Conservation (phyloP, 2,888 invertebrate genomes). For the Microdon myrmicae region DNA sequence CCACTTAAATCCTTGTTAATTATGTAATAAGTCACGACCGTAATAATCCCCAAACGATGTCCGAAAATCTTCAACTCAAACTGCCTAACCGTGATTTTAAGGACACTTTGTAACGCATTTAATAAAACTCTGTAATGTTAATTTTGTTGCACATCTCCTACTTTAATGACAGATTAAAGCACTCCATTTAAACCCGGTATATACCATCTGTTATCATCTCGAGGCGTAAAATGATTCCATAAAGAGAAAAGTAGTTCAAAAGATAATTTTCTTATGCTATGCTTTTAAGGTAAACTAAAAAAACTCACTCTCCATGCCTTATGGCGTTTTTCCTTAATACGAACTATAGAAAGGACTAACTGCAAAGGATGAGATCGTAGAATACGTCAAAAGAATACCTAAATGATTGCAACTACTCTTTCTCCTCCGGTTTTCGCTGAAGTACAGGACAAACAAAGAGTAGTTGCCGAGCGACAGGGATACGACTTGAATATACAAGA, state of each 20-base stretch:
- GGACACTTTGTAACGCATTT: no score
- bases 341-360: slow-evolving; percentile 34
- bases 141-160: no score
- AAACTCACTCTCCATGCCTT: slow-evolving; percentile 30
- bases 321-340: slow-evolving; percentile 26
- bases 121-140: no score
- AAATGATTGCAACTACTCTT: slow-evolving; percentile 3
- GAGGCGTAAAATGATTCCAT: slow-evolving; percentile 18
- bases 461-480: slow-evolving; percentile 6
- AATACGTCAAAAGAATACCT: slow-evolving; percentile 3
- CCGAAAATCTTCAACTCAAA: no score
- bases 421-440: not conserved
- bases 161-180: no score
- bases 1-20: no score
- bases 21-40: no score
- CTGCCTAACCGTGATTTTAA: no score
- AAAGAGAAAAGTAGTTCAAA: slow-evolving; percentile 28
- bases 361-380: not conserved
- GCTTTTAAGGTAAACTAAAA: slow-evolving; percentile 7
- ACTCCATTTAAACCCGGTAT: no score
- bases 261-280: slow-evolving; percentile 34
- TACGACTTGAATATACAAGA: slow-evolving; percentile 43
- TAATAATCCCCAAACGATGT: no score
- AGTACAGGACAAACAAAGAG: not conserved
- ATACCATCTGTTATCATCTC: no score